Base-by-base conservation (phyloP, 2,888 invertebrate species). In the Camponotus fellah region DNA sequence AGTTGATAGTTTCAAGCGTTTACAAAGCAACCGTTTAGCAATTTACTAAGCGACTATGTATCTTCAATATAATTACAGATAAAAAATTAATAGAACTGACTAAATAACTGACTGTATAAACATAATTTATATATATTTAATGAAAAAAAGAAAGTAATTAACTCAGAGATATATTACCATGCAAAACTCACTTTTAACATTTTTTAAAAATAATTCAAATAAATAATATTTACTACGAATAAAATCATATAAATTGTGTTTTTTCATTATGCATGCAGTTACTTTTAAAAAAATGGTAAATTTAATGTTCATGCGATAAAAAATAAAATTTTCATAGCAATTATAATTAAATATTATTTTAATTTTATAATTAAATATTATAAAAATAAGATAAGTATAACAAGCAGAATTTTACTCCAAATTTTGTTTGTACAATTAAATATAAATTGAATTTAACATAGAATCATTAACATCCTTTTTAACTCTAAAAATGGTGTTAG, bases 241-340 rank as follows among this genome's bases (percentile, higher is more conserved):
- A 56, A 21, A 14, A 68, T 68, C 66, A 56, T 26, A 26, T 43
- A 46, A 79, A 79, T 46, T 71, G 56, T 6, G 1, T 6, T 71
- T 17, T 71, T 49, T 71, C 37, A 79, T 79, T 60, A 76, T 66
- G 56, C 53, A 71, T 46, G 34, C n/a, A 69, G 21, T 60, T 0
- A n/a, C 21, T 71, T 71, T 71, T 60, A 17, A 37, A 14, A 69
- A 79, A 69, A 43, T 5, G 4, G 32, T 32, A 9, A 5, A 21
- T 9, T 14, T 37, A 9, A 49, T 56, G 32, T 26, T 66, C 14
- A 9, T 12, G 26, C 2, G 17, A 14, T 10, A 53, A 37, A 64
- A 12, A 26, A 66, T 32, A 66, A 14, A 43, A 3, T 43, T 77
- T 40, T n/a, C 34, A n/a, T 9, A 43, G 40, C 53, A 4, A 37